Evolutionary conservation across 2,113 vertebrate genomes (phyloP), one percentile per base, ranked within the genome.

Genomic region (Kryptolebias marmoratus): DNA sequence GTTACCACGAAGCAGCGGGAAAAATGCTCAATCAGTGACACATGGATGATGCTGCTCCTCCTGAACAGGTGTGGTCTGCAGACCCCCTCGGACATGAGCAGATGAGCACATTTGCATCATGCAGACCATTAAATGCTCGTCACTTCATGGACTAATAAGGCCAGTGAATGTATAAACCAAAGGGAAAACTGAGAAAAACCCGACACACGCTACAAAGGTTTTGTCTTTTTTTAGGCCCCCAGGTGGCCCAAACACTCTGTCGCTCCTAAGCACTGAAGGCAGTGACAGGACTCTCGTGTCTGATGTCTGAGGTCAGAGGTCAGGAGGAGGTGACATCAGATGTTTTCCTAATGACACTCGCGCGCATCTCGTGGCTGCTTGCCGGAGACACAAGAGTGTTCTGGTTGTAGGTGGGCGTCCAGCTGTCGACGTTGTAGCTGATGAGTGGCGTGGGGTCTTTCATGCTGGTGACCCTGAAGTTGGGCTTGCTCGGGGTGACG

Each of bases 341-440:
- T 0, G 97, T 98, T 57, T 99, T 99, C 95, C 96, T 97, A 90
- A 99, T 99, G 90, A 99, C 98, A 0, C 96, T 98, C 69, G 96
- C 97, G 27, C 98, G 95, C 2, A 93, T 93, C 90, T 99, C 97
- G 0, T 94, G 94, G 80, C 92, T 72, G 86, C 48, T 15, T 0
- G 73, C 16, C 2, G 75, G 1, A 1, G 81, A 50, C 28, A 4
- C 8, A 2, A 68, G 0, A 88, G 94, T 77, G 88, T 92, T 75
- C 91, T 94, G 80, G 95, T 63, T 31, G 95, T 92, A 68, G 91
- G 62, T 11, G 2, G 77, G 54, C 52, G 32, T 92, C 96, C 97
- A 99, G 61, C 68, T n/a, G 14, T 80, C 68, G 1, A 87, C 86
- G 82, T 91, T 93, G 82, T 96, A 98, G 88, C 96, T 94, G 71